Evolutionary conservation across 1,140 invertebrate genomes (phyloP).

Genomic region (Lepidotrigona ventralis): DNA sequence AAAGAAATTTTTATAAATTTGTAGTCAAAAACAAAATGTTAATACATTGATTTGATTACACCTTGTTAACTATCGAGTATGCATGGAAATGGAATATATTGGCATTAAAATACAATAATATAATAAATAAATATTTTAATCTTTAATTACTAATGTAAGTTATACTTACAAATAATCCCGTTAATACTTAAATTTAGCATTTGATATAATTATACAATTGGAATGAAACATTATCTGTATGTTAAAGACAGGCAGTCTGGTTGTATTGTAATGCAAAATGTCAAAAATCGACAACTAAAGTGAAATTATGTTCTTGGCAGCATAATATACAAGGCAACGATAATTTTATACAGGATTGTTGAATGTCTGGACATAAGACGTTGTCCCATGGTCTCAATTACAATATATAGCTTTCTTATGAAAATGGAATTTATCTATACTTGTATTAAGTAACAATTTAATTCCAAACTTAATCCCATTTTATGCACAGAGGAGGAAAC

Average conservation of each 20-base stretch:
- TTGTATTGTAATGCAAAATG: slow-evolving; percentile 52
- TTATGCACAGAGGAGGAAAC: slow-evolving; percentile 38
- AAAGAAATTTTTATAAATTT: not conserved
- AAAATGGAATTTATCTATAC: slow-evolving; percentile 16
- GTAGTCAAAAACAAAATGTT: not conserved
- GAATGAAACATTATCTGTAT: slow-evolving; percentile 59
- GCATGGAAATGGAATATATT: slow-evolving; percentile 44
- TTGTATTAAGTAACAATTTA: slow-evolving; percentile 19
- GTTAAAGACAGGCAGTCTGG: slow-evolving; percentile 55
- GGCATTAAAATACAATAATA: slow-evolving; percentile 57
- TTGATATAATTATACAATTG: slow-evolving; percentile 53
- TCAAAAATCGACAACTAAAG: slow-evolving; percentile 54
- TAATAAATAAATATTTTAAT: slow-evolving; percentile 53
- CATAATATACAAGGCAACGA: slow-evolving; percentile 70
- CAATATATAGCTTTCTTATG: slow-evolving; percentile 7
- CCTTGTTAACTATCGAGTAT: slow-evolving; percentile 38
- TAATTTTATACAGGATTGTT: slow-evolving; percentile 67
- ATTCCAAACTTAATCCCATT: slow-evolving; percentile 30
- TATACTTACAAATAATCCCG: slow-evolving; percentile 57
- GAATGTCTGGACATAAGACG: slow-evolving; percentile 50
- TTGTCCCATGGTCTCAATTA: slow-evolving; percentile 35
- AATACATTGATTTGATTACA: slow-evolving; percentile 15
- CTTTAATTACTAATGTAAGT: slow-evolving; percentile 52
- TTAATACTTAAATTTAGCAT: slow-evolving; percentile 57
- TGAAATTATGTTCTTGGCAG: slow-evolving; percentile 61